Conservation (phyloP, 2,797 vertebrate genomes). For the Hapalemur alaotrensis region DNA sequence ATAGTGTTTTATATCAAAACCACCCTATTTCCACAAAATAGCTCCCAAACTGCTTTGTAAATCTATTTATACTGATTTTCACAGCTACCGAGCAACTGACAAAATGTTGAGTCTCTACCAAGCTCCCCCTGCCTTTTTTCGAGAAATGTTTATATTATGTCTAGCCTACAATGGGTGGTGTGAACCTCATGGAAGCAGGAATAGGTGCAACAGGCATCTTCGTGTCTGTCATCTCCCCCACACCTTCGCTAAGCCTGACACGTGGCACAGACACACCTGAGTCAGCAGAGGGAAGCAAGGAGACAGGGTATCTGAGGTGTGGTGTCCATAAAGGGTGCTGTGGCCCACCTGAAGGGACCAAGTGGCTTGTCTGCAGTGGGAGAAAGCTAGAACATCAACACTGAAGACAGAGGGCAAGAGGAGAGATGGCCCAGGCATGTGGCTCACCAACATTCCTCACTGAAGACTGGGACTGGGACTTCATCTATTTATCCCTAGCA, state of each 20-base stretch:
- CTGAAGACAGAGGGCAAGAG: background rate
- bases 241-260: background rate
- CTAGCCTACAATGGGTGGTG: background rate
- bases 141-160: background rate
- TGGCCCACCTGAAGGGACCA: no score
- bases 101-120: background rate
- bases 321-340: background rate
- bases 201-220: background rate
- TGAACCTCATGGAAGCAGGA: background rate
- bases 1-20: background rate
- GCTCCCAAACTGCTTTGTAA: background rate
- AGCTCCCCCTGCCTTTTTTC: background rate
- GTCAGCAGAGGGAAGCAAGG: constrained; percentile 1
- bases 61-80: background rate
- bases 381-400: background rate
- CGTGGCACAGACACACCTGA: background rate
- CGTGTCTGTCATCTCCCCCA: background rate
- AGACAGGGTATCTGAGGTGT: background rate
- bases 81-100: background rate
- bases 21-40: background rate
- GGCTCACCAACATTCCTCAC: background rate
- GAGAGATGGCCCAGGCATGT: background rate
- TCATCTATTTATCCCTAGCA: background rate
- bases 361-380: background rate
- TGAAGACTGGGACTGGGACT: background rate